These are phyloP conservation scores for Drosophila prolongata DNA, from an alignment of 2,888 invertebrate genomes.

Conservation along the genomic window DNA sequence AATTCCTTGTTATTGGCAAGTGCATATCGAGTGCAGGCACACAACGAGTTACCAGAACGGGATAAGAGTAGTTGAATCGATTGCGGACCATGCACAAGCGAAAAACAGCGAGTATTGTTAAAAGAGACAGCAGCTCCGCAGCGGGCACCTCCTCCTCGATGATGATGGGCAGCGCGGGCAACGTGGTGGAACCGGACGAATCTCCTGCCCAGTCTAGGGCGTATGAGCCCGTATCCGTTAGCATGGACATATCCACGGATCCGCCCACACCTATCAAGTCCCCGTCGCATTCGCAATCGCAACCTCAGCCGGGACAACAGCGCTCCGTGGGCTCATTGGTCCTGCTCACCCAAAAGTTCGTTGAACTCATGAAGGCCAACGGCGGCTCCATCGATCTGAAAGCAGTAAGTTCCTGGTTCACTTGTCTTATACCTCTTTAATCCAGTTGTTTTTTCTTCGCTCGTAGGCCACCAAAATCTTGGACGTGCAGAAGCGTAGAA, in stretches of 20 bases:
- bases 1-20: slow-evolving; percentile 31
- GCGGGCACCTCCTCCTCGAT: slow-evolving; percentile 38
- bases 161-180: slow-evolving; percentile 47
- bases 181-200: slow-evolving; percentile 42
- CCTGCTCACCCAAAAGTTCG: slow-evolving; percentile 83
- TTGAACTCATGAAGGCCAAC: slow-evolving; percentile 82
- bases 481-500: slow-evolving; percentile 91
- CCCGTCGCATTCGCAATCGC: slow-evolving; percentile 41
- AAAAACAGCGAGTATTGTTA: slow-evolving; percentile 59
- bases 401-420: slow-evolving; percentile 64
- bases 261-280: slow-evolving; percentile 39
- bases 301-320: slow-evolving; percentile 54
- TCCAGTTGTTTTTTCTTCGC: not conserved
- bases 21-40: slow-evolving; percentile 33
- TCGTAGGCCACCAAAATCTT: slow-evolving; percentile 90
- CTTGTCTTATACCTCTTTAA: not conserved
- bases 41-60: slow-evolving; percentile 40
- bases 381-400: slow-evolving; percentile 83
- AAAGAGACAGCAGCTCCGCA: slow-evolving; percentile 41
- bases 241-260: slow-evolving; percentile 53
- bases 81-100: slow-evolving; percentile 67
- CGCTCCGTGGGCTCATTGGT: slow-evolving; percentile 83
- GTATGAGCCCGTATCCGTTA: slow-evolving; percentile 35
- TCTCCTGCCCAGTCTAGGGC: slow-evolving; percentile 34
- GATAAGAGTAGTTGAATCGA: slow-evolving; percentile 35